A percentile compares a stretch with the other conserved stretches of the same genome.
Conservation (phyloP, 2,888 invertebrate species). For the Rotaria socialis region DNA sequence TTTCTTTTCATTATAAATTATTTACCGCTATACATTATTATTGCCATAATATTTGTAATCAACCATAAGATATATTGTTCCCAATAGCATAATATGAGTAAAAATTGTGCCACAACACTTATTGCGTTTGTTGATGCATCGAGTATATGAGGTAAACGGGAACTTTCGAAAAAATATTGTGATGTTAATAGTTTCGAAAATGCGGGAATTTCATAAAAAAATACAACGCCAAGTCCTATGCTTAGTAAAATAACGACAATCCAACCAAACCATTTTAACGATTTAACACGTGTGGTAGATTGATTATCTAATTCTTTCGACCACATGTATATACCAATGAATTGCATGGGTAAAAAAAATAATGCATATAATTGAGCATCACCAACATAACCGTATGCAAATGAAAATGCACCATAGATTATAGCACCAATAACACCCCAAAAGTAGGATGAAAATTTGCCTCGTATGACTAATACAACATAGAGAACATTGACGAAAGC, state of each 20-base stretch:
- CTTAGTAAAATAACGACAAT: neutral
- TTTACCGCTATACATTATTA: conserved; percentile 34
- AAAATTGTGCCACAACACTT: conserved; percentile 18
- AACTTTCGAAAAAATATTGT: neutral
- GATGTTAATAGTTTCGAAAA: conserved; percentile 17
- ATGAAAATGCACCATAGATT: neutral
- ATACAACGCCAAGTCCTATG: neutral
- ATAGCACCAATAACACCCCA: conserved; percentile 22
- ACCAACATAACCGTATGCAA: conserved; percentile 30
- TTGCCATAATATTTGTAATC: neutral
- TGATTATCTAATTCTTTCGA: conserved; percentile 2
- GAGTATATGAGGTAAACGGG: neutral
- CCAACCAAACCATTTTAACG: neutral
- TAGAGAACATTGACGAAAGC: conserved; percentile 7
- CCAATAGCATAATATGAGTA: conserved; percentile 35
- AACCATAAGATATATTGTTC: neutral
- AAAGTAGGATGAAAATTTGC: neutral
- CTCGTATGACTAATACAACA: conserved; percentile 24
- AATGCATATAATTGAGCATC: conserved; percentile 18
- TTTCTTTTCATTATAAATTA: neutral
- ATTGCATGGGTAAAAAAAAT: conserved; percentile 25
- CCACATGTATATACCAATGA: conserved; percentile 8
- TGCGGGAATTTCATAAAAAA: conserved; percentile 34
- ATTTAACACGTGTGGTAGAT: neutral
- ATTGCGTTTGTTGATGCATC: conserved; percentile 13